A percentile compares a stretch with the other conserved stretches of the same genome.
Conservation (phyloP, 2,888 invertebrate genomes). For the Tenodera sinensis region DNA sequence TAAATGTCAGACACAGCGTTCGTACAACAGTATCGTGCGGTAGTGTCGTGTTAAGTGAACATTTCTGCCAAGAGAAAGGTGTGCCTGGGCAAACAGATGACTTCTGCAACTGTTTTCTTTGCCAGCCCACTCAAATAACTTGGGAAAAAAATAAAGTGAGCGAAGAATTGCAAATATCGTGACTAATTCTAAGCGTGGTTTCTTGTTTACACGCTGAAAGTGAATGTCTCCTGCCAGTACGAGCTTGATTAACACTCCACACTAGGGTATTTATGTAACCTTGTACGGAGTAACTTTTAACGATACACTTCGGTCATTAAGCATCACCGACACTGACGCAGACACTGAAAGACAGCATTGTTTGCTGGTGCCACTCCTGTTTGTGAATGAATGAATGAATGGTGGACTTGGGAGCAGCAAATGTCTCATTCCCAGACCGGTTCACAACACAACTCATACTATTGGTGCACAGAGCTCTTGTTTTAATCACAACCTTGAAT, state of each 20-base stretch:
- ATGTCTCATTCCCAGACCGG: not conserved
- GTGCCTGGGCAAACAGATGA: not conserved
- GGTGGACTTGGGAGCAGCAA: not conserved
- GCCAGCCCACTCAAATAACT: not conserved
- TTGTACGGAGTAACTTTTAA: not conserved
- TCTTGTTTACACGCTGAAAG: not conserved
- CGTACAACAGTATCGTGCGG: not conserved
- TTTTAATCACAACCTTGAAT: no score
- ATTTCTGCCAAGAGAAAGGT: not conserved
- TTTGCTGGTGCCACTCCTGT: not conserved
- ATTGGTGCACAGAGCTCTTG: not conserved
- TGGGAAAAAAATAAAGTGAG: not conserved
- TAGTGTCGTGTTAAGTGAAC: not conserved
- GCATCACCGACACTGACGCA: not conserved
- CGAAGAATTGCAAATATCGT: not conserved
- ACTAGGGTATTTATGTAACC: not conserved
- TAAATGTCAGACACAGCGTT: no score
- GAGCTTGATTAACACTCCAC: not conserved
- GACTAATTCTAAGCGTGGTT: not conserved
- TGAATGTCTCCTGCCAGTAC: not conserved
- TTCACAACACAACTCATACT: not conserved
- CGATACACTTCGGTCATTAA: not conserved
- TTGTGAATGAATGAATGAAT: not conserved
- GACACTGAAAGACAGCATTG: not conserved
- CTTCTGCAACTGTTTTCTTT: not conserved